Evolutionary conservation across 1,140 invertebrate species (phyloP), one percentile per base, ranked within the genome.

Genomic region (Microplitis demolitor): DNA sequence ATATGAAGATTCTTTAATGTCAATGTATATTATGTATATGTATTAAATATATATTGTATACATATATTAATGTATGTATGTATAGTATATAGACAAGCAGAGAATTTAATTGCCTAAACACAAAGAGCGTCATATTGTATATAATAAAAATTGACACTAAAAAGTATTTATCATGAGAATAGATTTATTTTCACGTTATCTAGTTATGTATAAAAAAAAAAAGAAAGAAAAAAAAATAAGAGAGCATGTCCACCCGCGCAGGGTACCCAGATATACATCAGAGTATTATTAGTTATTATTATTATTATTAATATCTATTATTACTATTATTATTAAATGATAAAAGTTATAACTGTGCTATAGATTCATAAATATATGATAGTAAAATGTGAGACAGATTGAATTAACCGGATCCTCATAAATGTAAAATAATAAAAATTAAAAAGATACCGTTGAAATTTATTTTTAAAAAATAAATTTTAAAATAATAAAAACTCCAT

Each of bases 161-260:
- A 39, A 66, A 67, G 67, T 31, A 50, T 54, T 77, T 74, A 60
- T 53, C 69, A 50, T 39, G 66, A 76, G 78, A 83, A 87, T 85
- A 87, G 84, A 86, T 87, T 87, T 87, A 87, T 87, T 87, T 85
- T 85, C 80, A 85, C 85, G 86, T 87, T 87, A 85, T 86, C 86
- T 87, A 86, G 85, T 80, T 87, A 80, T 87, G 87, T 63, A 61
- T 61, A 31, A 61, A 31, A 24, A 24, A 24, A 24, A 24, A 24
- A 24, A 24, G 2, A 24, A 1, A 2, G 2, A 24, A 24, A 24
- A 24, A 24, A 24, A 24, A 61, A 61, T 61, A 8, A 31, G 33
- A 9, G 24, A 13, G 58, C 13, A 33, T 31, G 33, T 61, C 16
- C 24, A 33, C 31, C 39, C 31, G 11, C 3, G 4, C 6, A 2